phyloP scores from a whole-genome alignment of 35 echinoderm and acorn worm genomes.

The Patiria miniata region DNA sequence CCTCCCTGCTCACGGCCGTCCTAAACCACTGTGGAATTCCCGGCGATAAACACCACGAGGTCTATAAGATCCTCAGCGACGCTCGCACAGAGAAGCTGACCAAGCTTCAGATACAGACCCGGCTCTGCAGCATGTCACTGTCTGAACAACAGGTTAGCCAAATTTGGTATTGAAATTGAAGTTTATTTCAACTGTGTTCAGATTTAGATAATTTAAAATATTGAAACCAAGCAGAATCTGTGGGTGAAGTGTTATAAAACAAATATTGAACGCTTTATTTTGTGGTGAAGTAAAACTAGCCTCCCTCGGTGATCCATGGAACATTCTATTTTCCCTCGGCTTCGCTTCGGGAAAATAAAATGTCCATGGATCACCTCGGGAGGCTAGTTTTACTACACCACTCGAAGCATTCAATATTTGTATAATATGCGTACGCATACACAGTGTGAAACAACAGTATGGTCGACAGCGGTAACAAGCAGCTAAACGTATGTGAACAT shows the following conservation, averaged over 20 bases:
- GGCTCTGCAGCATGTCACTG: slow-evolving; percentile 78
- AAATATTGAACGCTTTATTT: too few relatives aligned
- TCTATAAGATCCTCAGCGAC: slow-evolving; percentile 81
- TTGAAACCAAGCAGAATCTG: too few relatives aligned
- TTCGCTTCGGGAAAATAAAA: too few relatives aligned
- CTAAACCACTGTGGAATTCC: slow-evolving; percentile 88
- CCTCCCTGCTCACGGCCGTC: slow-evolving; percentile 71
- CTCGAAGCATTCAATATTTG: too few relatives aligned
- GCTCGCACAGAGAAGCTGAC: slow-evolving; percentile 67
- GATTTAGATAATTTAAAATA: too few relatives aligned
- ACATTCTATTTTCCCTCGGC: too few relatives aligned
- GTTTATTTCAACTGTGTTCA: too few relatives aligned
- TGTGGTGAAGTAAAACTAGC: background rate
- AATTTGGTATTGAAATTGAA: too few relatives aligned
- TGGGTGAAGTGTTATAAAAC: too few relatives aligned
- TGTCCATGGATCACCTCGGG: too few relatives aligned
- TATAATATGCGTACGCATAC: background rate
- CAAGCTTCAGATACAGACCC: slow-evolving; percentile 85
- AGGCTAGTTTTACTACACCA: too few relatives aligned
- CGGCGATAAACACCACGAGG: slow-evolving; percentile 64
- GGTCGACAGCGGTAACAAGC: background rate
- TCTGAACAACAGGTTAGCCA: slow-evolving; percentile 80
- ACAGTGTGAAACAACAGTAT: background rate
- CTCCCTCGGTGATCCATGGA: too few relatives aligned
- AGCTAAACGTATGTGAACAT: background rate